Evolutionary conservation across 1,140 invertebrate genomes (phyloP).

Genomic region (Probaryconus sp.): DNA sequence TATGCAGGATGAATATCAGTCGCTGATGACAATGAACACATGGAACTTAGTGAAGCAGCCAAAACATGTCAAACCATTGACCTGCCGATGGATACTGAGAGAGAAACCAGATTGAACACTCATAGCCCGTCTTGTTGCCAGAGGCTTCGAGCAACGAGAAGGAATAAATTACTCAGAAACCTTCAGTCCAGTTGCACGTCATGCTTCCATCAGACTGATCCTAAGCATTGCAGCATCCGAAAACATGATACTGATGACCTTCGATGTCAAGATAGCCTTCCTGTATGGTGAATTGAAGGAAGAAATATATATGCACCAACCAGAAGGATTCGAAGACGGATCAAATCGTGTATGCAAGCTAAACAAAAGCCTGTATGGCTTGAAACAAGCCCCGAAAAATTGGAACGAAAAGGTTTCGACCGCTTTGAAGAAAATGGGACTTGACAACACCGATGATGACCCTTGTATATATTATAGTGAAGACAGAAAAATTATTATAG

Average conservation of each 20-base stretch:
- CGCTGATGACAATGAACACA: constrained; percentile 67
- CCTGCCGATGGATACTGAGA: constrained; percentile 68
- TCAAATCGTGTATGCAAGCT: too few relatives aligned
- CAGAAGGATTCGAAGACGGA: too few relatives aligned
- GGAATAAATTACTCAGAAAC: constrained; percentile 69
- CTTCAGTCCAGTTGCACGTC: constrained; percentile 50
- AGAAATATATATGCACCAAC: too few relatives aligned
- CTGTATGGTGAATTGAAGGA: too few relatives aligned
- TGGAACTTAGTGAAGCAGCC: constrained; percentile 70
- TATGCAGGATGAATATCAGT: constrained; percentile 68
- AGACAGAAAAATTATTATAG: too few relatives aligned
- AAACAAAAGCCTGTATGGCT: too few relatives aligned
- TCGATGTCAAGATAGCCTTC: background rate
- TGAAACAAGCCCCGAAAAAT: too few relatives aligned
- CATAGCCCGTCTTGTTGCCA: constrained; percentile 73
- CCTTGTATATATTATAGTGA: too few relatives aligned
- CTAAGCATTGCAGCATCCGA: constrained; percentile 21
- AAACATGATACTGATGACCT: background rate
- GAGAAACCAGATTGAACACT: constrained; percentile 53
- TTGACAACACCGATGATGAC: too few relatives aligned
- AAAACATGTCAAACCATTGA: constrained; percentile 55
- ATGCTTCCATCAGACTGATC: constrained; percentile 11
- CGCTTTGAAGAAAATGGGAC: too few relatives aligned
- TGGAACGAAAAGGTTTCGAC: too few relatives aligned
- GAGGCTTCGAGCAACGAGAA: constrained; percentile 70